phyloP scores from a whole-genome alignment of 2,113 vertebrate genomes.

The Cyphomyrus discorhynchus region DNA sequence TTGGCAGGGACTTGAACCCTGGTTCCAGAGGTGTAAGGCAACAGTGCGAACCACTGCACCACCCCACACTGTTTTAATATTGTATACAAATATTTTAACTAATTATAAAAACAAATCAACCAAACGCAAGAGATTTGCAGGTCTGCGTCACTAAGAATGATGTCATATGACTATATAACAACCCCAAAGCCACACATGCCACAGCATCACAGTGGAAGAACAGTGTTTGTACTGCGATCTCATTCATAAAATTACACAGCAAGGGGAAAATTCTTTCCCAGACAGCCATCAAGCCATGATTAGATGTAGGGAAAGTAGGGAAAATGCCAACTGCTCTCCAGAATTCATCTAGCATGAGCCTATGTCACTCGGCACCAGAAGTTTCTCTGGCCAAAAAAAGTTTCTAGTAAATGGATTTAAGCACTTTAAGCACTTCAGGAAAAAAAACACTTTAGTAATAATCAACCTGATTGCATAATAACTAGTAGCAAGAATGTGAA shows the following conservation, averaged over 20 bases:
- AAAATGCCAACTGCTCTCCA: conserved; percentile 20
- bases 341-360: conserved; percentile 25
- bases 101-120: background rate
- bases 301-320: background rate
- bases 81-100: background rate
- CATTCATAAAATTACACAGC: conserved; percentile 28
- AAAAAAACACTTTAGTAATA: background rate
- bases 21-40: too few relatives aligned
- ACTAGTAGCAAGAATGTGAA: background rate
- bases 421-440: background rate
- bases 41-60: too few relatives aligned
- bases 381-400: background rate
- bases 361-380: background rate
- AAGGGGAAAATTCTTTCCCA: conserved; percentile 24
- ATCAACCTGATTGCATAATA: background rate
- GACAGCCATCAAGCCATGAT: conserved; percentile 23
- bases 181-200: background rate
- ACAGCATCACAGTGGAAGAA: background rate
- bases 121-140: background rate
- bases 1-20: too few relatives aligned
- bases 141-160: background rate
- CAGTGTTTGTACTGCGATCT: background rate
- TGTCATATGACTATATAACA: background rate
- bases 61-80: background rate
- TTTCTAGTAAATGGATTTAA: background rate